Evolutionary conservation across 2,797 vertebrate species (phyloP).

Genomic region (Sebastes flavidus): DNA sequence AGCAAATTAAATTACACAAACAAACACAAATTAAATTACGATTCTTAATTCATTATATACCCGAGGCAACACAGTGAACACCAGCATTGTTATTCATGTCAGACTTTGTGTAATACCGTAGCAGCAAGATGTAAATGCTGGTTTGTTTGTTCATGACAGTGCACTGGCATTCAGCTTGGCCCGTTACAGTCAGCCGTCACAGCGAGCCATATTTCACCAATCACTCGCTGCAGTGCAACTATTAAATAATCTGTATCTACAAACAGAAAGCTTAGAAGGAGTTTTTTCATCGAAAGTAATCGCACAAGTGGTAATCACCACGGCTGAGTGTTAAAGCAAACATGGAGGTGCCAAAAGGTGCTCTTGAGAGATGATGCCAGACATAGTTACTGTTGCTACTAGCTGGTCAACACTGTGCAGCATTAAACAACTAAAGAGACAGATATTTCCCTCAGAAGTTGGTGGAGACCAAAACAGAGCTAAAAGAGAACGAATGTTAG

Average conservation of each 20-base stretch:
- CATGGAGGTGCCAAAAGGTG: not conserved
- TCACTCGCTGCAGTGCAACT: not conserved
- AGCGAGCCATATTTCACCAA: slow-evolving; percentile 34
- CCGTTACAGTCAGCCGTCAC: slow-evolving; percentile 33
- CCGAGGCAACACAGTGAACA: slow-evolving; percentile 19
- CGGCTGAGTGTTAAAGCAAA: not conserved
- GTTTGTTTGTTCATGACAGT: slow-evolving; percentile 53
- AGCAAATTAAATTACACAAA: slow-evolving; percentile 58
- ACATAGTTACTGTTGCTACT: not conserved
- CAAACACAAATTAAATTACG: slow-evolving; percentile 59
- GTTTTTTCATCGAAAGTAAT: not conserved
- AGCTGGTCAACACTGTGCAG: not conserved
- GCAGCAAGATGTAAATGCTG: slow-evolving; percentile 34
- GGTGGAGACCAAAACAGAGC: not conserved
- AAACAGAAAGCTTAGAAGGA: not conserved
- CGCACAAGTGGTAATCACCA: not conserved
- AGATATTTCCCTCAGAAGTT: not conserved
- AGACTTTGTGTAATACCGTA: slow-evolving; percentile 29
- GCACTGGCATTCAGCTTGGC: slow-evolving; percentile 47
- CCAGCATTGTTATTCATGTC: slow-evolving; percentile 49
- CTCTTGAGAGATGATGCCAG: not conserved
- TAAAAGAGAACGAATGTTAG: not conserved
- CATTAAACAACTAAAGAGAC: not conserved
- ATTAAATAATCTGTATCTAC: not conserved
- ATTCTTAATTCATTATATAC: slow-evolving; percentile 50